A percentile compares a stretch with the other conserved stretches of the same genome.
Evolutionary conservation across 2,113 vertebrate species (phyloP).

Genomic region (Laticauda colubrina): DNA sequence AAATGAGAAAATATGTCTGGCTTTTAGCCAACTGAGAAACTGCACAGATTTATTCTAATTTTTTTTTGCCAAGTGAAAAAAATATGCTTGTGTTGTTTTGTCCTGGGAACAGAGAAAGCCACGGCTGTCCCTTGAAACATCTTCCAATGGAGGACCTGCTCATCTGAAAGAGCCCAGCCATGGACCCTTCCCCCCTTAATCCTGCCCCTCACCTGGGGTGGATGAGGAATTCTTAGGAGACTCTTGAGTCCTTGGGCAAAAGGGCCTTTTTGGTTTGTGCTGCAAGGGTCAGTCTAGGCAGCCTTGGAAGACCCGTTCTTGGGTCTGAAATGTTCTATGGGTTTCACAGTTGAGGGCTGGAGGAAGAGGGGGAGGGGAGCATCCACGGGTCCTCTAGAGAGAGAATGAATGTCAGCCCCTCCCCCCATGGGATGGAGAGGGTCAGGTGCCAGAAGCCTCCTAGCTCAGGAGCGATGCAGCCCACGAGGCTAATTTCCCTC

Average conservation of each 20-base stretch:
- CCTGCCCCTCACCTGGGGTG: background rate
- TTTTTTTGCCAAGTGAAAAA: background rate
- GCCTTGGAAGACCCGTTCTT: conserved; percentile 10
- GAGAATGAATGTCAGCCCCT: conserved; percentile 35
- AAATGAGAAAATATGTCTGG: background rate
- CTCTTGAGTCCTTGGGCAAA: background rate
- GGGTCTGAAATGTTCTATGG: conserved; percentile 45
- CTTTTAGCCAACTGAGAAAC: background rate
- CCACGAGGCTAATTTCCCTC: conserved; percentile 61
- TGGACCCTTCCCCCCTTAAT: too few relatives aligned
- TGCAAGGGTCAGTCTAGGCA: background rate
- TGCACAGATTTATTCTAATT: background rate
- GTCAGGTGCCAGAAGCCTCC: conserved; percentile 67
- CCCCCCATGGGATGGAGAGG: conserved; percentile 41
- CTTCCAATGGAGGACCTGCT: background rate
- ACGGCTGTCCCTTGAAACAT: background rate
- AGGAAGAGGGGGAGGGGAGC: conserved; percentile 36
- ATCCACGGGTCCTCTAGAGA: background rate
- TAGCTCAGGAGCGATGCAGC: conserved; percentile 48
- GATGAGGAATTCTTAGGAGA: background rate
- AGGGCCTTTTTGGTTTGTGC: background rate
- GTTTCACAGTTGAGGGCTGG: conserved; percentile 1
- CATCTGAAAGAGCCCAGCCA: background rate
- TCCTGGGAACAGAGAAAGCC: too few relatives aligned
- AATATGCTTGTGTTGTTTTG: background rate